Conservation (phyloP, 2,888 invertebrate species). For the Argyresthia goedartella region DNA sequence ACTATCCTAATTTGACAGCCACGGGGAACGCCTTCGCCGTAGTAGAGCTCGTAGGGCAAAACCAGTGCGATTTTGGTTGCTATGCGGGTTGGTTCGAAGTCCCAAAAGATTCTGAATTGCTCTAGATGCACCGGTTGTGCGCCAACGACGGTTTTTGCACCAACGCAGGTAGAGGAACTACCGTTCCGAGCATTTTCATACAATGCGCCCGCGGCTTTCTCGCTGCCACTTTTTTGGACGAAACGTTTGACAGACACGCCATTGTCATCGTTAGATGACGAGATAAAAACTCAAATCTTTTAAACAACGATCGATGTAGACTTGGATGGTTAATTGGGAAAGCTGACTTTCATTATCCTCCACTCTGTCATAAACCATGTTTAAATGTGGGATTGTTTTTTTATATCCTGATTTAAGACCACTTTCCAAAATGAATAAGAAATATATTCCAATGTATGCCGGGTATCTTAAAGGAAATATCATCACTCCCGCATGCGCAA, state of each 20-base stretch:
- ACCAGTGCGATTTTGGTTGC: too few relatives aligned
- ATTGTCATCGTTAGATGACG: slow-evolving; percentile 65
- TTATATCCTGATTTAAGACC: too few relatives aligned
- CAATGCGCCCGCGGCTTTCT: slow-evolving; percentile 64
- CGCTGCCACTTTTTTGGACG: slow-evolving; percentile 53
- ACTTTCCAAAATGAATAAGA: not conserved
- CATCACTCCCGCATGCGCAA: too few relatives aligned
- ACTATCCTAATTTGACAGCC: slow-evolving; percentile 45
- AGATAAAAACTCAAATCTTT: slow-evolving; percentile 51
- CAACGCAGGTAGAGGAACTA: slow-evolving; percentile 55
- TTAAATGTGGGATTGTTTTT: too few relatives aligned
- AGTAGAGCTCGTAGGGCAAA: slow-evolving; percentile 38
- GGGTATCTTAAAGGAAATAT: too few relatives aligned
- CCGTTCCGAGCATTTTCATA: slow-evolving; percentile 64
- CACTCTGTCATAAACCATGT: too few relatives aligned
- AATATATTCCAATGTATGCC: not conserved
- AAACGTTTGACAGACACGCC: slow-evolving; percentile 62
- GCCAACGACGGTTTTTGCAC: slow-evolving; percentile 59
- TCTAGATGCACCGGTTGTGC: slow-evolving; percentile 22
- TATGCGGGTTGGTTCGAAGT: too few relatives aligned
- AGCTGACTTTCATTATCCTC: not conserved
- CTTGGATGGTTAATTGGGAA: slow-evolving; percentile 1
- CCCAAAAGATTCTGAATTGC: too few relatives aligned
- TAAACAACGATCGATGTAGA: slow-evolving; percentile 2
- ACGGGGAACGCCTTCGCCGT: not conserved